Evolutionary conservation across 1,140 invertebrate genomes (phyloP).

Genomic region (Telenomus remus): DNA sequence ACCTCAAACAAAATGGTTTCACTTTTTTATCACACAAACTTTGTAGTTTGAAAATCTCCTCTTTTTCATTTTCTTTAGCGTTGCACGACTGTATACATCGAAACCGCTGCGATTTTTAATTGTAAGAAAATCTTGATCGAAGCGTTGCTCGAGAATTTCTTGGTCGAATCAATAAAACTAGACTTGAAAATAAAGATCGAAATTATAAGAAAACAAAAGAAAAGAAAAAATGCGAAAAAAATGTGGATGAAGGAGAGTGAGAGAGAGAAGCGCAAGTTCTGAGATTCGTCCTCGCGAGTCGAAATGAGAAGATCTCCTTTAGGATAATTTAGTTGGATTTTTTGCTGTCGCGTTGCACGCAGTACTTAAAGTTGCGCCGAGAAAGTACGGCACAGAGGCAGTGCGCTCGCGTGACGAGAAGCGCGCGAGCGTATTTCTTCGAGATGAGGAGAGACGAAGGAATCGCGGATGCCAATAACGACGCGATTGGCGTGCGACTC

Average conservation of each 20-base stretch:
- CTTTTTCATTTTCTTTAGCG: not conserved
- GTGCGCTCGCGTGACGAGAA: conserved; percentile 35
- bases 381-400: conserved; percentile 27
- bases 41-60: too few species aligned
- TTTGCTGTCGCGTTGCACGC: conserved; percentile 51
- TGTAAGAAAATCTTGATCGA: conserved; percentile 27
- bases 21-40: too few species aligned
- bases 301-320: conserved; percentile 57
- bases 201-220: not conserved
- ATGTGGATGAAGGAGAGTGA: conserved; percentile 6
- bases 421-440: conserved; percentile 21
- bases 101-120: conserved; percentile 29
- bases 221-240: conserved; percentile 4
- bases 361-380: conserved; percentile 46
- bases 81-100: conserved; percentile 25
- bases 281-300: conserved; percentile 48
- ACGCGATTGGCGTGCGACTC: not conserved
- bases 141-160: conserved; percentile 29
- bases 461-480: conserved; percentile 35
- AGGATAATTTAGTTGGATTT: conserved; percentile 58
- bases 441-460: conserved; percentile 19
- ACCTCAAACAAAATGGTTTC: too few species aligned
- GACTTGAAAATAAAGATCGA: not conserved
- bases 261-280: conserved; percentile 12
- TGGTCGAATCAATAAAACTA: conserved; percentile 10